Evolutionary conservation across 2,113 vertebrate genomes (phyloP).

Genomic region (Dinomys branickii): DNA sequence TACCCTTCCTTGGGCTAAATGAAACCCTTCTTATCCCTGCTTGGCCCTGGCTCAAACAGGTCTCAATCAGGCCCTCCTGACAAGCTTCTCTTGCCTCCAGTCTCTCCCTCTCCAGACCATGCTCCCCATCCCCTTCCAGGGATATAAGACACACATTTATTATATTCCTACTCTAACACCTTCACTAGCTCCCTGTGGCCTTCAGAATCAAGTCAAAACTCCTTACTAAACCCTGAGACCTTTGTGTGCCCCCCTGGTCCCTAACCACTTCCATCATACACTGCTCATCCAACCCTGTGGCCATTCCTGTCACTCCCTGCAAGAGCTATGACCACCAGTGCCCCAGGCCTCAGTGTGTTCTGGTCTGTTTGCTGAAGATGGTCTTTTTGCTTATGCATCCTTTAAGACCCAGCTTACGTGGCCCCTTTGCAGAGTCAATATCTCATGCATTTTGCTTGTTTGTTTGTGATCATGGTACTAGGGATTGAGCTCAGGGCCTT

Average conservation of each 20-base stretch:
- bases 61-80: background rate
- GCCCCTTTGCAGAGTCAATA: background rate
- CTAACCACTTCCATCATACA: background rate
- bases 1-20: background rate
- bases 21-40: background rate
- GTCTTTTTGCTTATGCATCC: background rate
- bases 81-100: background rate
- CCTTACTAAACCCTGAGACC: background rate
- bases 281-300: background rate
- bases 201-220: background rate
- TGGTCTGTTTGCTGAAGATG: background rate
- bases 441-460: background rate
- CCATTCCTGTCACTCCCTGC: background rate
- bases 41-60: background rate
- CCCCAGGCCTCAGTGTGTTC: background rate
- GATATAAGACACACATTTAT: background rate
- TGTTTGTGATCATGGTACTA: background rate
- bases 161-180: background rate
- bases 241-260: background rate
- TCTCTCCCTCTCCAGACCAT: background rate
- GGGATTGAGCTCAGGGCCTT: background rate
- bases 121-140: background rate
- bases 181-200: background rate
- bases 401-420: background rate
- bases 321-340: background rate